Conservation (phyloP, 1,140 invertebrate species). For the Brachionus paranguensis region DNA sequence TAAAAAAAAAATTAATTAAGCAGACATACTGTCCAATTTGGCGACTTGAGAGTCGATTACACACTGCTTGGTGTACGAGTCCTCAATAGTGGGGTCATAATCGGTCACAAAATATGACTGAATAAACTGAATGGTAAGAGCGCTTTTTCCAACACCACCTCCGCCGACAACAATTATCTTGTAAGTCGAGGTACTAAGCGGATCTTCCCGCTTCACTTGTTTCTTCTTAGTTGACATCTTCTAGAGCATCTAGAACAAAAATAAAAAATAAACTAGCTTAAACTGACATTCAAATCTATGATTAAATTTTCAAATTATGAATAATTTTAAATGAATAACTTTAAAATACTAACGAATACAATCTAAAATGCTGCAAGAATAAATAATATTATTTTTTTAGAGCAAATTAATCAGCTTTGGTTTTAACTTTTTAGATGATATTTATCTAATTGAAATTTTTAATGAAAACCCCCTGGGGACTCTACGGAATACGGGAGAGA, state of each 20-base stretch:
- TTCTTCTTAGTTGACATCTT: constrained; percentile 2
- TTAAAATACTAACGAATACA: neutral
- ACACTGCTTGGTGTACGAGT: constrained; percentile 65
- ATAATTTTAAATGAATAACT: neutral
- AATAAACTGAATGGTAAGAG: constrained; percentile 71
- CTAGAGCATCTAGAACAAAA: neutral
- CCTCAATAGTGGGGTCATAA: constrained; percentile 53
- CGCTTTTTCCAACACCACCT: constrained; percentile 47
- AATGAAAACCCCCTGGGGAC: neutral
- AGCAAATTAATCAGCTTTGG: neutral
- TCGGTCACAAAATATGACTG: constrained; percentile 46
- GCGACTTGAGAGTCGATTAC: constrained; percentile 85
- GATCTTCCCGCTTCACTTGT: neutral
- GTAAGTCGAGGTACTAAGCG: constrained; percentile 18
- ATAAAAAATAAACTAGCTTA: neutral
- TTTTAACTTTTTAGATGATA: neutral
- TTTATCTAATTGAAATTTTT: neutral
- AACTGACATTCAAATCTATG: neutral
- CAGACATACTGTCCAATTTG: constrained; percentile 66
- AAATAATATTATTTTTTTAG: neutral
- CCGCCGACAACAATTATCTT: constrained; percentile 38
- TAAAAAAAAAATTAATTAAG: neutral
- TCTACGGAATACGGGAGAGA: neutral
- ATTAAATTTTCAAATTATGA: neutral
- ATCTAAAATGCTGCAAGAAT: neutral